A percentile compares a stretch with the other conserved stretches of the same genome.
Evolutionary conservation across 1,140 invertebrate genomes (phyloP).

Genomic region (Drosophila navojoa): DNA sequence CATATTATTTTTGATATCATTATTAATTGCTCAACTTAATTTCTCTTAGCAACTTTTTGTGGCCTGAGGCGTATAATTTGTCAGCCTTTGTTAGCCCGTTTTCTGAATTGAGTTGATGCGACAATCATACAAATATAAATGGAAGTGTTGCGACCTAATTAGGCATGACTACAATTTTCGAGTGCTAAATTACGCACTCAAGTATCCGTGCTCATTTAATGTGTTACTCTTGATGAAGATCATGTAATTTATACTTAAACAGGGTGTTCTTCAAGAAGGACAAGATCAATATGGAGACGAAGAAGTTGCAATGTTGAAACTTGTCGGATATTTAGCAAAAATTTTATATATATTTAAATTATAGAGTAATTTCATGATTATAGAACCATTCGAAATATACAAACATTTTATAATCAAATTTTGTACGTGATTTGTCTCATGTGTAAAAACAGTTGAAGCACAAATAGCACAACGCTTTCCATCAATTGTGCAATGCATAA

Average conservation of each 20-base stretch:
- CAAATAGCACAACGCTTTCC: too few species aligned
- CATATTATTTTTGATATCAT: conserved; percentile 13
- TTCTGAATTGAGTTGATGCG: conserved; percentile 8
- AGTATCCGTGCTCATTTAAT: conserved; percentile 20
- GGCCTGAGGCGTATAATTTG: conserved; percentile 6
- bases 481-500: too few species aligned
- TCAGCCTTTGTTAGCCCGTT: conserved; percentile 25
- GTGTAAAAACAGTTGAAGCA: too few species aligned
- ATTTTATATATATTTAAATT: too few species aligned
- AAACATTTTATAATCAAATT: too few species aligned
- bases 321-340: too few species aligned
- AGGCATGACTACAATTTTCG: neutral
- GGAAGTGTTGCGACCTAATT: conserved; percentile 19
- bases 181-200: neutral
- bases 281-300: too few species aligned
- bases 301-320: too few species aligned
- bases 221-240: neutral
- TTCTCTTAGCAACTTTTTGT: too few species aligned
- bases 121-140: conserved; percentile 2
- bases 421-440: too few species aligned
- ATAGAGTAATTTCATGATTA: too few species aligned
- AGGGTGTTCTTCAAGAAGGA: neutral
- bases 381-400: too few species aligned
- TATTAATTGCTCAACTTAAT: conserved; percentile 21
- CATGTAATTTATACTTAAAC: neutral